These are phyloP conservation scores for Montipora efflorescens DNA, from an alignment of 64 coral and sea anemone species.

Conservation along the genomic window DNA sequence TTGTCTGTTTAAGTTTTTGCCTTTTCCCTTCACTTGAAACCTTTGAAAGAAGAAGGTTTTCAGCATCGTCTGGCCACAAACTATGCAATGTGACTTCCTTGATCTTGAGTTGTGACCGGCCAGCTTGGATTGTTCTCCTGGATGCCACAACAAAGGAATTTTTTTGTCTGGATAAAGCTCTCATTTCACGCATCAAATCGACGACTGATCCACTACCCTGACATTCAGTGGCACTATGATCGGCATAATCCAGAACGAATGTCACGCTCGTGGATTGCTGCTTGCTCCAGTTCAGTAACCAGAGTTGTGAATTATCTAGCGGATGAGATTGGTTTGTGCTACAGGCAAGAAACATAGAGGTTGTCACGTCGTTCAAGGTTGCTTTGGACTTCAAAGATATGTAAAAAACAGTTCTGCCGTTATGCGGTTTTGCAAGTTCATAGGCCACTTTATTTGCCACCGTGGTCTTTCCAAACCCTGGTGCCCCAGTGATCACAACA, in stretches of 20 bases:
- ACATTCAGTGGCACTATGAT: constrained; percentile 27
- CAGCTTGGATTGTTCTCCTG: constrained; percentile 2
- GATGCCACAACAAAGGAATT: constrained; percentile 68
- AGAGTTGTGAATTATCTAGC: constrained; percentile 14
- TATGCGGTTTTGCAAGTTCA: neutral
- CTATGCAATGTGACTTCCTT: neutral
- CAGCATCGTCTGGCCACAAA: neutral
- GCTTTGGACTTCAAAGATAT: constrained; percentile 18
- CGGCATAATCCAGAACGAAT: constrained; percentile 55
- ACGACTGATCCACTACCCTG: constrained; percentile 14
- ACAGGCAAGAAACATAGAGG: constrained; percentile 38
- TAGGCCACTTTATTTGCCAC: constrained; percentile 67
- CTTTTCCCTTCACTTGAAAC: neutral
- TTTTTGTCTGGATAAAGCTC: constrained; percentile 21
- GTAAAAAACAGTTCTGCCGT: constrained; percentile 16
- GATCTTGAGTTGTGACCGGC: neutral
- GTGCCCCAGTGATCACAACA: constrained; percentile 61
- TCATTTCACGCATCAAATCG: constrained; percentile 39
- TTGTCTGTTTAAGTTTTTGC: neutral
- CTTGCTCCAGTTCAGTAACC: constrained; percentile 67
- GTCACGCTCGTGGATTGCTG: neutral
- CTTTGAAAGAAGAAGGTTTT: neutral
- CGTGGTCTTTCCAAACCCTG: constrained; percentile 78
- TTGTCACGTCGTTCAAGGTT: constrained; percentile 35
- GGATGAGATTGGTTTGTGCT: constrained; percentile 37